phyloP scores from a whole-genome alignment of 2,113 vertebrate species.

The Takifugu bimaculatus region DNA sequence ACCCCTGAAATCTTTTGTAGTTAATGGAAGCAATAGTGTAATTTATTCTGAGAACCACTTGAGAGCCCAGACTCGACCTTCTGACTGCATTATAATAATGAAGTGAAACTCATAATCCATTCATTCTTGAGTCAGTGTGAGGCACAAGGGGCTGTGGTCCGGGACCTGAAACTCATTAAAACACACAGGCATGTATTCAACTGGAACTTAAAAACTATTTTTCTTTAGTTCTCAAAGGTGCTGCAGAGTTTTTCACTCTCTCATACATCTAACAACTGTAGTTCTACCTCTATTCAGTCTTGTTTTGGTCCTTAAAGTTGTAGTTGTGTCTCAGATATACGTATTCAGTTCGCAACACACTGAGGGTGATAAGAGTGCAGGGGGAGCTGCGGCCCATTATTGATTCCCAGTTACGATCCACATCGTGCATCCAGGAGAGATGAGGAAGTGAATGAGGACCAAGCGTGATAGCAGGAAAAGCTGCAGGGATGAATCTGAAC shows the following conservation, averaged over 20 bases:
- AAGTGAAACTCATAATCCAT: slow-evolving; percentile 26
- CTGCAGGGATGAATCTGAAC: background rate
- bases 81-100: slow-evolving; percentile 44
- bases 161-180: slow-evolving; percentile 45
- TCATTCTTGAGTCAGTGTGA: slow-evolving; percentile 7
- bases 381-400: slow-evolving; percentile 15
- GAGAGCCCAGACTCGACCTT: slow-evolving; percentile 48
- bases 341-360: background rate
- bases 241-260: no score
- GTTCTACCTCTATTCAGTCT: no score
- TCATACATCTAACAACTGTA: no score
- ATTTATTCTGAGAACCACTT: slow-evolving; percentile 43
- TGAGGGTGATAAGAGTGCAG: slow-evolving; percentile 7
- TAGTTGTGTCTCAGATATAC: background rate
- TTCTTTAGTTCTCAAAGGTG: background rate
- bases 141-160: slow-evolving; percentile 5
- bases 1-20: slow-evolving; percentile 36
- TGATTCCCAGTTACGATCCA: slow-evolving; percentile 44
- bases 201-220: background rate
- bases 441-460: slow-evolving; percentile 14
- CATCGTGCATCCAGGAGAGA: slow-evolving; percentile 30
- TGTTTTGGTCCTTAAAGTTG: background rate
- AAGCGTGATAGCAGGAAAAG: slow-evolving; percentile 13
- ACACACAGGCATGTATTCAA: background rate
- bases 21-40: slow-evolving; percentile 42